These are phyloP conservation scores for Microcebus tavaratra DNA, from an alignment of 2,113 vertebrate genomes.

Conservation along the genomic window DNA sequence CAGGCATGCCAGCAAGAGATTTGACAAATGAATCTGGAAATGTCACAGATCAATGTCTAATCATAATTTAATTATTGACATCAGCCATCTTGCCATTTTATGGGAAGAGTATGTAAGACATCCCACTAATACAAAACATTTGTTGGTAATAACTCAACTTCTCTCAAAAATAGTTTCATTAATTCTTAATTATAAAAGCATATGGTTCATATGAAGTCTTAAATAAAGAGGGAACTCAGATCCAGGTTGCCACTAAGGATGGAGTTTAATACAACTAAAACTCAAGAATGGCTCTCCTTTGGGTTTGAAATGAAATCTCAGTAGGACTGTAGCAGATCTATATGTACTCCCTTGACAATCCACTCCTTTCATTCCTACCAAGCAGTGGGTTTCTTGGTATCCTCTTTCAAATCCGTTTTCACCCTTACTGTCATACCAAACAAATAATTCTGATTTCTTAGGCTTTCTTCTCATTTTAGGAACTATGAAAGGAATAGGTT, in stretches of 20 bases:
- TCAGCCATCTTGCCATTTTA: conserved; percentile 40
- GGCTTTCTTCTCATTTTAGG: not conserved
- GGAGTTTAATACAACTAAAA: not conserved
- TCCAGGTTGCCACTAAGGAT: not conserved
- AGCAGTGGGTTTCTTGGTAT: not conserved
- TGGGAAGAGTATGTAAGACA: not conserved
- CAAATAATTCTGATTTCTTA: not conserved
- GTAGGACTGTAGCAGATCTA: not conserved
- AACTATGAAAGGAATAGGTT: not conserved
- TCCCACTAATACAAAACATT: conserved; percentile 58
- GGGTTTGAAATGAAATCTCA: not conserved
- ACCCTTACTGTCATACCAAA: not conserved
- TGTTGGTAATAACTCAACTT: conserved; percentile 40
- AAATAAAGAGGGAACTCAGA: conserved; percentile 34
- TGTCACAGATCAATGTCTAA: not conserved
- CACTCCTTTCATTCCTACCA: not conserved
- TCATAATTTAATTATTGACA: not conserved
- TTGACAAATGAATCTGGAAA: conserved; percentile 9
- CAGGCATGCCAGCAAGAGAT: not conserved
- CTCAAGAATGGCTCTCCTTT: not conserved
- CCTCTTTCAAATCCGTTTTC: not conserved
- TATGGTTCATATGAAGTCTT: not conserved
- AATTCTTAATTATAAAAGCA: conserved; percentile 7
- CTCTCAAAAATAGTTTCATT: not conserved
- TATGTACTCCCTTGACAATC: not conserved